Base-by-base conservation (phyloP, 2,888 invertebrate species). In the Boloria euphrosyne region DNA sequence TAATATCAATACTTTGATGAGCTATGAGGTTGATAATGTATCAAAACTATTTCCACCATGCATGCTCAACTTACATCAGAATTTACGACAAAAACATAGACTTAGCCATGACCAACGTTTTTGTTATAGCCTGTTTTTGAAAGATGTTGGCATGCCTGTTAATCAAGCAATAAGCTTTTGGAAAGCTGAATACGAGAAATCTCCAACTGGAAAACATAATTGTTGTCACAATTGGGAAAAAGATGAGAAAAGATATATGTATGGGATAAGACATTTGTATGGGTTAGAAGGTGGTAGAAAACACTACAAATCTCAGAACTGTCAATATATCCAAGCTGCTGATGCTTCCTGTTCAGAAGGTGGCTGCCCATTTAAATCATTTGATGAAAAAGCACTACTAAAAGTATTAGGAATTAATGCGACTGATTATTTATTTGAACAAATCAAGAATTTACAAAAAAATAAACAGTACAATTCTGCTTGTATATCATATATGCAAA, bases 231-330 rank as follows among this genome's bases (percentile, higher is more conserved):
- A 85, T 72, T 96, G 96, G 96, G 89, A 93, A 60, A 90, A 89
- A 55, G 93, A 94, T 82, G 93, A 93, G 71, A 93, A 92, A 31
- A 94, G 94, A 74, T 95, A 94, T 80, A 78, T 93, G 4, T 95
- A 95, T 83, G 94, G 95, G 66, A 95, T 96, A 60, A 87, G 95
- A 68, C 96, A 96, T 77, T 87, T 95, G 83, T 96, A 96, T 87
- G 96, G 96, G 0, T 83, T 95, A 58, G 95, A 95, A 84, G 96
- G 96, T 4, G 86, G 92, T n/a, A 89, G 93, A 72, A 94, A 90
- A 74, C 93, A 90, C 74, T 95, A 95, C 75, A 81, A 84, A 52
- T 93, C 94, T 16, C 93, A 94, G 51, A 93, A 89, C 70, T 96
- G 96, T 76, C 75, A 83, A 17, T 77, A 86, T 62, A 92, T 96